These are phyloP conservation scores for Pyxicephalus adspersus DNA, from an alignment of 2,113 vertebrate genomes.

Conservation along the genomic window DNA sequence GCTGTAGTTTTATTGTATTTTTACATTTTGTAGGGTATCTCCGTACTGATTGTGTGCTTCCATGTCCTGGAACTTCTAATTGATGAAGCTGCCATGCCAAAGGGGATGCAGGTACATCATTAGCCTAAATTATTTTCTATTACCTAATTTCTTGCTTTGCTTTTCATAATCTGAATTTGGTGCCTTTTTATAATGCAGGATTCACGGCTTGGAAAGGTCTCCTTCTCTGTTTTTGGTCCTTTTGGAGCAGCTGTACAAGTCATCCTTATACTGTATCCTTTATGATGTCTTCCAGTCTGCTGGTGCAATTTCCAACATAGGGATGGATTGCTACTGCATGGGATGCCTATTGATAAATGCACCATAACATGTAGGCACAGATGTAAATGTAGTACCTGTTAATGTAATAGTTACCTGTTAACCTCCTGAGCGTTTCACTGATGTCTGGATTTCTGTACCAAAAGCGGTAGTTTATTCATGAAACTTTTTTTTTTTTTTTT, in stretches of 20 bases:
- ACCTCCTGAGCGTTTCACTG: too few species aligned
- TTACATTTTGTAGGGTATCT: conserved; percentile 80
- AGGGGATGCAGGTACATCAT: conserved; percentile 85
- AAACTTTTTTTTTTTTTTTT: too few species aligned
- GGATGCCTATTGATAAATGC: too few species aligned
- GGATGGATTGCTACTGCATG: too few species aligned
- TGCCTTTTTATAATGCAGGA: conserved; percentile 69
- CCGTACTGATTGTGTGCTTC: conserved; percentile 90
- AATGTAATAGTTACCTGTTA: too few species aligned
- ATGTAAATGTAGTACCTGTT: too few species aligned
- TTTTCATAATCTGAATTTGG: neutral
- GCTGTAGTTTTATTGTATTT: neutral
- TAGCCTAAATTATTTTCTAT: neutral
- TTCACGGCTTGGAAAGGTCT: conserved; percentile 86
- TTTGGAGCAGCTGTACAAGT: conserved; percentile 93
- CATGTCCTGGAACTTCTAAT: conserved; percentile 93
- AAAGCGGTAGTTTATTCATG: too few species aligned
- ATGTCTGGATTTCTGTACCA: too few species aligned
- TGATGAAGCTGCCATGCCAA: conserved; percentile 91
- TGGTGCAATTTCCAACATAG: too few species aligned
- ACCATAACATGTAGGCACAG: too few species aligned
- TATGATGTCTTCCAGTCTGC: neutral
- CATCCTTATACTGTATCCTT: conserved; percentile 97
- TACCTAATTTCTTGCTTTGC: neutral
- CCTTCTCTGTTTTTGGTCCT: conserved; percentile 93